Evolutionary conservation across 2,888 invertebrate genomes (phyloP).

Genomic region (Therioaphis trifolii): DNA sequence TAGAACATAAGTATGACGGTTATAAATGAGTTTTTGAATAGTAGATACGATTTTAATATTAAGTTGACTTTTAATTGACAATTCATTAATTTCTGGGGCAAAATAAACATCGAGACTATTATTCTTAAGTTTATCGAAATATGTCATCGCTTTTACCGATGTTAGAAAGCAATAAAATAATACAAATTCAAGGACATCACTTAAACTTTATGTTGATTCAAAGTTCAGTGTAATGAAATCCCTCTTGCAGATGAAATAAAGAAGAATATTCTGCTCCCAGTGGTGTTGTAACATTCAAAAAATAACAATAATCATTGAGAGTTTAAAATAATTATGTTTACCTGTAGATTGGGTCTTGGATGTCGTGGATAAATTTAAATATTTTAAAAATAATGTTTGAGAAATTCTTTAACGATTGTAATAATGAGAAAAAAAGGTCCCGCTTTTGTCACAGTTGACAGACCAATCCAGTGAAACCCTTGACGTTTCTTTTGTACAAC

Average conservation of each 20-base stretch:
- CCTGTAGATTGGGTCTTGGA: not conserved
- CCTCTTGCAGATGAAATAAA: not conserved
- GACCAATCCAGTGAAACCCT: slow-evolving; percentile 11
- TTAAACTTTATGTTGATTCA: not conserved
- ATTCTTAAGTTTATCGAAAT: too few relatives aligned
- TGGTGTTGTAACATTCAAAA: not conserved
- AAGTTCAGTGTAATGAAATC: not conserved
- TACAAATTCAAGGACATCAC: not conserved
- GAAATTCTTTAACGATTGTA: not conserved
- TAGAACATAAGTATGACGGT: too few relatives aligned
- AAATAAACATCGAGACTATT: too few relatives aligned
- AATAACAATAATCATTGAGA: not conserved
- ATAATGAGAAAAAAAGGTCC: slow-evolving; percentile 12
- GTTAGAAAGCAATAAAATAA: too few relatives aligned
- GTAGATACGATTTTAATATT: too few relatives aligned
- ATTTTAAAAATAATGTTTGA: slow-evolving; percentile 31
- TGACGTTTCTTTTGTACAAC: not conserved
- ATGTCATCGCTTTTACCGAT: too few relatives aligned
- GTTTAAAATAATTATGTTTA: slow-evolving; percentile 27
- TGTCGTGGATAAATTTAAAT: slow-evolving; percentile 26
- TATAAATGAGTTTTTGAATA: too few relatives aligned
- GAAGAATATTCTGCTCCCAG: not conserved
- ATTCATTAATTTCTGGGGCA: too few relatives aligned
- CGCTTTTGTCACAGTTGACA: slow-evolving; percentile 26
- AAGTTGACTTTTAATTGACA: too few relatives aligned